phyloP scores from a whole-genome alignment of 2,888 invertebrate genomes.

The Steinernema hermaphroditum region DNA sequence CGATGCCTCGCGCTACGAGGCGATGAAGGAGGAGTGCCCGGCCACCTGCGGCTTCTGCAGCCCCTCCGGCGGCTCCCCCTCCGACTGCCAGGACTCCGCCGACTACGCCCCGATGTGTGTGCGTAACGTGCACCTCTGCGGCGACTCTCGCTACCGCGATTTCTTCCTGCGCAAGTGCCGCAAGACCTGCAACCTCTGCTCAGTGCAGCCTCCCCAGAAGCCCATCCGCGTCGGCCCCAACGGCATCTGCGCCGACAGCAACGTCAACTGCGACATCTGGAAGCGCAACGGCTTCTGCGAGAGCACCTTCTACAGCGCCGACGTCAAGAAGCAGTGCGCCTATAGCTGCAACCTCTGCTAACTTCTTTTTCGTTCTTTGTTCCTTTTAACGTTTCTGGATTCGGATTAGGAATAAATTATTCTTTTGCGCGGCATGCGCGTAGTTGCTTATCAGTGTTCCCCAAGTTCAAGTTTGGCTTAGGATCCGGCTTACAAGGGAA shows the following conservation, averaged over 20 bases:
- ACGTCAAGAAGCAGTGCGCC: slow-evolving; percentile 27
- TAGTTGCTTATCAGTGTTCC: too few relatives aligned
- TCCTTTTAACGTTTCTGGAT: too few relatives aligned
- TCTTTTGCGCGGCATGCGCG: too few relatives aligned
- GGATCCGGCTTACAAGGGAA: too few relatives aligned
- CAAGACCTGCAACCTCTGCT: not conserved
- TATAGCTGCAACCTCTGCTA: slow-evolving; percentile 14
- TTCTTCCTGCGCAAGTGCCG: not conserved
- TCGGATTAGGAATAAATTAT: too few relatives aligned
- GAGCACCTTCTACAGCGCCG: slow-evolving; percentile 6
- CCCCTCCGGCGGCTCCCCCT: not conserved
- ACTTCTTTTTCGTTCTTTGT: too few relatives aligned
- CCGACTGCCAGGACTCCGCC: not conserved
- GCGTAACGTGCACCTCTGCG: slow-evolving; percentile 4
- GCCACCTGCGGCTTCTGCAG: not conserved
- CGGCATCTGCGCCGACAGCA: not conserved
- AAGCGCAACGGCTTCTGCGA: slow-evolving; percentile 25
- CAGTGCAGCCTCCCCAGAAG: not conserved
- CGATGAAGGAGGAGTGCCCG: not conserved
- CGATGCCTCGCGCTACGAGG: not conserved
- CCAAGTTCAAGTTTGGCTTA: too few relatives aligned
- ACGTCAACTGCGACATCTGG: slow-evolving; percentile 6
- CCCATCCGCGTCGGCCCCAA: not conserved
- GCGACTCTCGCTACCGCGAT: not conserved
- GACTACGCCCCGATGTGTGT: not conserved